A percentile compares a stretch with the other conserved stretches of the same genome.
These are phyloP conservation scores for Patella pellucida DNA, from an alignment of 2,888 invertebrate genomes.

Conservation along the genomic window DNA sequence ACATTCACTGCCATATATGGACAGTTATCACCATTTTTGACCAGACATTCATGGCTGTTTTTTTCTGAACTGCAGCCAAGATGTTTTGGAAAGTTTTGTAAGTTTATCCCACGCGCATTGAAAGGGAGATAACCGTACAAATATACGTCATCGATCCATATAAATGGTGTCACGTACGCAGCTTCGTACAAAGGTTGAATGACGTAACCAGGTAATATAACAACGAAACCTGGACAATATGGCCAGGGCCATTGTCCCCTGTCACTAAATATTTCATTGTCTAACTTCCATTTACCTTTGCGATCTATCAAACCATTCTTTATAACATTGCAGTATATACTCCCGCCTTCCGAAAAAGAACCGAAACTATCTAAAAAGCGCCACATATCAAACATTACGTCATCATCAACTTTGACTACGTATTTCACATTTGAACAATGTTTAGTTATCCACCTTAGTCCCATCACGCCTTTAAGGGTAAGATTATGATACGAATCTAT, in stretches of 20 bases:
- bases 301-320: conserved; percentile 37
- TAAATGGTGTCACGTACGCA: conserved; percentile 36
- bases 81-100: no score
- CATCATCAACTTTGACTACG: conserved; percentile 51
- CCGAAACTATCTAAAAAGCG: no score
- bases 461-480: conserved; percentile 52
- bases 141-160: conserved; percentile 43
- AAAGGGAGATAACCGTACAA: conserved; percentile 36
- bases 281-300: conserved; percentile 32
- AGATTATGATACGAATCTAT: conserved; percentile 48
- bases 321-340: no score
- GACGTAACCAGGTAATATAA: conserved; percentile 35
- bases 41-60: no score
- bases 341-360: no score
- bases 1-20: no score
- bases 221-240: conserved; percentile 40
- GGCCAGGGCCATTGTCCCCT: conserved; percentile 36
- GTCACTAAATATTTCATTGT: conserved; percentile 30
- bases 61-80: no score
- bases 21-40: no score
- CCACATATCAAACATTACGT: conserved; percentile 46
- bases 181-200: conserved; percentile 36
- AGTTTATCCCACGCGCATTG: neutral
- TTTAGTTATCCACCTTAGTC: conserved; percentile 48
- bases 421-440: conserved; percentile 43